phyloP scores from a whole-genome alignment of 2,113 vertebrate genomes.

The Plecturocebus donacophilus region DNA sequence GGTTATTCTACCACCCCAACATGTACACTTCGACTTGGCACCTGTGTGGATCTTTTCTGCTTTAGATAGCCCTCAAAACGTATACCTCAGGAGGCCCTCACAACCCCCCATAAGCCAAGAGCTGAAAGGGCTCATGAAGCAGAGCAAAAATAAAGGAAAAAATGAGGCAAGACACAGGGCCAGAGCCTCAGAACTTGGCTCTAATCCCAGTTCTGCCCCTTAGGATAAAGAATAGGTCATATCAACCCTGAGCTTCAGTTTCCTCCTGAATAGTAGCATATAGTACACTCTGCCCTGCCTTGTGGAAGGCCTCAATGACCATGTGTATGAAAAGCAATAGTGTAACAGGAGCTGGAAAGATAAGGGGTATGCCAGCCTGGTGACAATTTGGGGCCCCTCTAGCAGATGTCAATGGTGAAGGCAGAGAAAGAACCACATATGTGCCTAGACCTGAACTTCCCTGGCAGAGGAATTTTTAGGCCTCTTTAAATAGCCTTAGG shows the following conservation, averaged over 20 bases:
- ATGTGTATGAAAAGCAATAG: neutral
- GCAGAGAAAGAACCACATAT: neutral
- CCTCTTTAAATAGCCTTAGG: slow-evolving; percentile 20
- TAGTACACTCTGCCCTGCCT: neutral
- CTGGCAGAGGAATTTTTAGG: neutral
- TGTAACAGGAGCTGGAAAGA: neutral
- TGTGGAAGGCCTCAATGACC: neutral
- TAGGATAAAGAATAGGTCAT: neutral
- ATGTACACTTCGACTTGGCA: neutral
- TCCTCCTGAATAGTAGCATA: neutral
- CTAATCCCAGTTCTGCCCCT: neutral
- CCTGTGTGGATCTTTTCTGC: neutral
- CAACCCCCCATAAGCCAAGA: neutral
- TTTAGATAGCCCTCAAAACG: neutral
- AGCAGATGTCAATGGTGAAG: neutral
- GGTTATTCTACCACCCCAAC: neutral
- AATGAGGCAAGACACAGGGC: neutral
- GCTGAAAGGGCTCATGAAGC: neutral
- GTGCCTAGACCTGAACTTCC: neutral
- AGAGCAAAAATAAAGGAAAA: neutral
- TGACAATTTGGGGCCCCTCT: neutral
- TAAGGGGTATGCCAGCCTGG: neutral
- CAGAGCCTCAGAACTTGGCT: neutral
- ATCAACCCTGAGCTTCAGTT: neutral
- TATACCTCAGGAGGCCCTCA: neutral